Percentiles rank a stretch among this genome's conserved stretches.
Conservation (phyloP, 2,888 invertebrate species). For the Diploptera punctata region DNA sequence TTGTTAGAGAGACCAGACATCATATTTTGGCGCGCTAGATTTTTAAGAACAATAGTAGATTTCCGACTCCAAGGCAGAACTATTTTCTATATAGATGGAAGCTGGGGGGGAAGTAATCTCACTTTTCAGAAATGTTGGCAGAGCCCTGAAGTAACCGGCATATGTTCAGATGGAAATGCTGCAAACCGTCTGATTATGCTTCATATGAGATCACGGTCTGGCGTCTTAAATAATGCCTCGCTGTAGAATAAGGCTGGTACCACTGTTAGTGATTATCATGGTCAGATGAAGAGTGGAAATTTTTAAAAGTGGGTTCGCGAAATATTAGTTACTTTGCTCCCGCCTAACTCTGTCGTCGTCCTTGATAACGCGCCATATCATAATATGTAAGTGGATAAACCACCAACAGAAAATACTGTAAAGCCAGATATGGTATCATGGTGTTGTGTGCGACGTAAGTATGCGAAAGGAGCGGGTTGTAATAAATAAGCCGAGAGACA, state of each 20-base stretch:
- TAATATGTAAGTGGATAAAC: not conserved
- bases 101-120: not conserved
- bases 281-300: not conserved
- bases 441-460: too few species aligned
- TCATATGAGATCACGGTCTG: not conserved
- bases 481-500: not conserved
- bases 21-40: not conserved
- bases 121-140: conserved; percentile 9
- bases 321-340: not conserved
- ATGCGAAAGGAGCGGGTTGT: not conserved
- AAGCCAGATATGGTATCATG: not conserved
- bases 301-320: not conserved
- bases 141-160: not conserved
- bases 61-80: not conserved
- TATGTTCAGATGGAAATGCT: not conserved
- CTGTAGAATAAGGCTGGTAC: not conserved
- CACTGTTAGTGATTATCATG: not conserved
- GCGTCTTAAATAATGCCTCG: too few species aligned
- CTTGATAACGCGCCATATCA: not conserved
- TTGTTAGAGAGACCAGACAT: not conserved
- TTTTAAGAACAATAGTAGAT: too few species aligned
- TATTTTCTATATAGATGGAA: not conserved
- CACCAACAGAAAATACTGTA: not conserved
- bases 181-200: not conserved
- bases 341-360: not conserved